phyloP scores from a whole-genome alignment of 1,140 invertebrate genomes.

The Anadara kagoshimensis region DNA sequence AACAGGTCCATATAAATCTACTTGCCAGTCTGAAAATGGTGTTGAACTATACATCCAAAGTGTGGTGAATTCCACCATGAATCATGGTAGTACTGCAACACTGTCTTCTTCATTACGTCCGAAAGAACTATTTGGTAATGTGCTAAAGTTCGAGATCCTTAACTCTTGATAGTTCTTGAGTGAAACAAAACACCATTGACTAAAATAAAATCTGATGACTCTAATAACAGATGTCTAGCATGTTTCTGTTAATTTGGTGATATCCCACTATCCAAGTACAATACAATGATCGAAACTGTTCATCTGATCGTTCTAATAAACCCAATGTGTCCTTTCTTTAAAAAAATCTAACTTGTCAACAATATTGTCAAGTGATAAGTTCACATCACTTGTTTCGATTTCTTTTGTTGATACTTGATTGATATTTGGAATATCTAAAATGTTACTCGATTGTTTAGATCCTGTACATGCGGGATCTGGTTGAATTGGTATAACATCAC shows the following conservation, averaged over 20 bases:
- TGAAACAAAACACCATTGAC: constrained; percentile 27
- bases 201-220: constrained; percentile 24
- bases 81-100: constrained; percentile 8
- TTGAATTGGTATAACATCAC: no score
- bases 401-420: no score
- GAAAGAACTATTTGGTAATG: constrained; percentile 33
- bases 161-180: constrained; percentile 12
- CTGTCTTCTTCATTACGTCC: constrained; percentile 1
- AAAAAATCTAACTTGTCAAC: background rate
- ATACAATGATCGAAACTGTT: background rate
- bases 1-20: constrained; percentile 28
- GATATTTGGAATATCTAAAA: no score
- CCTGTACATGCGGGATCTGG: no score
- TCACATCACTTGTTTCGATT: no score
- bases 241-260: constrained; percentile 29
- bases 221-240: constrained; percentile 7
- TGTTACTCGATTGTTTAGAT: no score
- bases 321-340: background rate
- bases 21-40: constrained; percentile 30
- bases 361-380: no score
- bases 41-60: constrained; percentile 4
- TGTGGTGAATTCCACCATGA: constrained; percentile 32
- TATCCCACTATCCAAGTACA: constrained; percentile 15
- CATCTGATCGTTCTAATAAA: background rate
- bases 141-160: background rate